phyloP scores from a whole-genome alignment of 2,113 vertebrate species.

The Romanogobio albipinnatus region DNA sequence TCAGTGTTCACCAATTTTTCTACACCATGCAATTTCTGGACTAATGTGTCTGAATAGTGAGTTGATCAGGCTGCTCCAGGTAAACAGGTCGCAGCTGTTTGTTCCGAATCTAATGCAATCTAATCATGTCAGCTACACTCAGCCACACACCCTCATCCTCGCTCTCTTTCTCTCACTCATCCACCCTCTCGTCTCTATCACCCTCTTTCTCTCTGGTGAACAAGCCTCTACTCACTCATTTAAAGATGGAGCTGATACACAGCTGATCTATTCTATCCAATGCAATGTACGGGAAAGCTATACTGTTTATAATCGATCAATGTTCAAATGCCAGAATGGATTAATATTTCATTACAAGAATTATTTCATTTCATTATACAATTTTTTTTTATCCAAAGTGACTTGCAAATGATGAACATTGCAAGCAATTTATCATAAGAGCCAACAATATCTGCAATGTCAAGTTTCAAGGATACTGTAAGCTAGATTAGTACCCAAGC shows the following conservation, averaged over 20 bases:
- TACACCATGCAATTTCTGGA: constrained; percentile 24
- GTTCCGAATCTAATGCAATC: constrained; percentile 34
- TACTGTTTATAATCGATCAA: background rate
- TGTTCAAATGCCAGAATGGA: background rate
- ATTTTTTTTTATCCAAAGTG: background rate
- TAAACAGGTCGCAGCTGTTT: constrained; percentile 45
- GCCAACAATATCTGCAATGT: background rate
- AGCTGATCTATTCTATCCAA: background rate
- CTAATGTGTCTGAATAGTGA: constrained; percentile 14
- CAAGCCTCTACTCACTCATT: background rate
- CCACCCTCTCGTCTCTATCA: background rate
- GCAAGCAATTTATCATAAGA: background rate
- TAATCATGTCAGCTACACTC: constrained; percentile 29
- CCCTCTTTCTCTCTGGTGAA: background rate
- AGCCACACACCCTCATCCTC: constrained; percentile 23
- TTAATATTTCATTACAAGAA: background rate
- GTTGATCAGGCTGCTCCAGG: constrained; percentile 18
- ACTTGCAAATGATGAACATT: background rate
- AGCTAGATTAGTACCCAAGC: background rate
- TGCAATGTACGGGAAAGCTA: background rate
- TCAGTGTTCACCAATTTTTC: background rate
- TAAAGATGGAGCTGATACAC: background rate
- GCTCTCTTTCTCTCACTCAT: background rate
- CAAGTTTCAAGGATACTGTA: background rate
- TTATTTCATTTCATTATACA: background rate